These are phyloP conservation scores for Busseola fusca DNA, from an alignment of 2,888 invertebrate genomes.

Conservation along the genomic window DNA sequence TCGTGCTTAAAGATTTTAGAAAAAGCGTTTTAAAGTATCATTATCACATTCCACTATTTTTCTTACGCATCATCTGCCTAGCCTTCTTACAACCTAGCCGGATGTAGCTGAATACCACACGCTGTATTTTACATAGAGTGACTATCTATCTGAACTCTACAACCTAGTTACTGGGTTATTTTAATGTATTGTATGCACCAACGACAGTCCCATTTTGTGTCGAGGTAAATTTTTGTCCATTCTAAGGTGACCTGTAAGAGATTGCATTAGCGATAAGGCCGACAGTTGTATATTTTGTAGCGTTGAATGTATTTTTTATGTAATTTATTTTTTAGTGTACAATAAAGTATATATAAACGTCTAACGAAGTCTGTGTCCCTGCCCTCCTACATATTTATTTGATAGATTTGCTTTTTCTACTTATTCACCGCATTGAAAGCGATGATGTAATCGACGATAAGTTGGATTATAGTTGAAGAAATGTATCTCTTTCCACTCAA, in stretches of 20 bases:
- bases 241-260: too few species aligned
- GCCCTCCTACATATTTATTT: not conserved
- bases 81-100: not conserved
- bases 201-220: too few species aligned
- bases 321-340: too few species aligned
- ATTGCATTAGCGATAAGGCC: too few species aligned
- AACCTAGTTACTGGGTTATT: not conserved
- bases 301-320: too few species aligned
- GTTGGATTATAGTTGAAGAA: not conserved
- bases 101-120: not conserved
- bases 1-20: not conserved
- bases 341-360: too few species aligned
- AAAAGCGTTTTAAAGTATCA: not conserved
- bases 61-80: not conserved
- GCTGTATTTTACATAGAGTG: not conserved
- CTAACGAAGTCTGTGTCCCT: not conserved
- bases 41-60: not conserved
- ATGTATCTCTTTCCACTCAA: not conserved
- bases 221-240: too few species aligned
- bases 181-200: too few species aligned
- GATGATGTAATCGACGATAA: not conserved
- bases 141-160: not conserved
- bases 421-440: not conserved
- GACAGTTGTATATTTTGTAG: too few species aligned
- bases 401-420: not conserved